Evolutionary conservation across 2,797 vertebrate genomes (phyloP), one percentile per base, ranked within the genome.

Genomic region (Pipistrellus nathusii): DNA sequence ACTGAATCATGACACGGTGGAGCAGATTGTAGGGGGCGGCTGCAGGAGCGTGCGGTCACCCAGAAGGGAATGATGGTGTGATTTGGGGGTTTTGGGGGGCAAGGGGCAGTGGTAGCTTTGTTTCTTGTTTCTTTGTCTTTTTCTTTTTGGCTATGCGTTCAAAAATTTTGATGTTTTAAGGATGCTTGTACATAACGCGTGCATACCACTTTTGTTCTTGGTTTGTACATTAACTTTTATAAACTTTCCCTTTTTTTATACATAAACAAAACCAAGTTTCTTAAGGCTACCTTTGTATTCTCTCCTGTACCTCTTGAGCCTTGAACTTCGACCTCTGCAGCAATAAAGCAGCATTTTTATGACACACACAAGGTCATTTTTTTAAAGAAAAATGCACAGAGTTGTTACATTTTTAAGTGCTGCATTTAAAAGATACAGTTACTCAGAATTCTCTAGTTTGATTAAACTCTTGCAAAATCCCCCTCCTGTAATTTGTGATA

Each of bases 141-240:
- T 91, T 91, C 64, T 93, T 99, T 99, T 98, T 98, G 98, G 99
- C 99, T 99, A 99, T 99, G 99, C 99, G 99, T 99, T 99, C 99
- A 98, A 98, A 99, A 98, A 97, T 97, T 98, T 98, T 98, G 98
- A 98, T 98, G 98, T 99, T 99, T 98, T 98, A 99, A 98, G 98
- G 98, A 98, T 96, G 98, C 99, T 98, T 99, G 99, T 99, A 99
- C 97, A 99, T 99, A 99, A 97, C 98, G 99, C 99, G 99, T 99
- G 99, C 99, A 99, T 99, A 99, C 99, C 99, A 99, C 99, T 99
- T 99, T 99, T 99, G 99, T 99, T 99, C 98, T 99, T 99, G 98
- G 98, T 99, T 99, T 99, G 99, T 99, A 99, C 99, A 99, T 99
- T 98, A 99, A 99, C 99, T 99, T 99, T 99, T 99, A 99, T 99